Conservation (phyloP, 2,797 vertebrate species). For the Macrochelys suwanniensis region DNA sequence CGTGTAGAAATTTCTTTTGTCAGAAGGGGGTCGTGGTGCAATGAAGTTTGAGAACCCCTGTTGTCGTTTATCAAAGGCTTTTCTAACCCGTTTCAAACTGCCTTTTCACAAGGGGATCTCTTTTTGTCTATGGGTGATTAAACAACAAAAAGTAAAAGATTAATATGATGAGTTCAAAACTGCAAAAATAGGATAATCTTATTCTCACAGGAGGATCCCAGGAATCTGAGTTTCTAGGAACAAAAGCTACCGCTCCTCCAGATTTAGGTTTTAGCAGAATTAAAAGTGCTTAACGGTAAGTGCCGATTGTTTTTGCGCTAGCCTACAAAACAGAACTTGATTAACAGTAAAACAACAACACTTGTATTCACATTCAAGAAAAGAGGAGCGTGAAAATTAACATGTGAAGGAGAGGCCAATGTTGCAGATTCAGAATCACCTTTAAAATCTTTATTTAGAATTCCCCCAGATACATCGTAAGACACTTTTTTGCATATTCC, state of each 20-base stretch:
- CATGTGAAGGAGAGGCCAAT: conserved; percentile 33
- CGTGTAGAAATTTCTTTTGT: too few species aligned
- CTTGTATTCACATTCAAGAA: conserved; percentile 46
- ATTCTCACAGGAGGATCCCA: conserved; percentile 53
- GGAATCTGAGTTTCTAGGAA: conserved; percentile 61
- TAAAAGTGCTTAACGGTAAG: conserved; percentile 45
- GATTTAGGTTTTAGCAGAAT: conserved; percentile 26
- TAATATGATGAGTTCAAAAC: conserved; percentile 62
- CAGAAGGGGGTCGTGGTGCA: too few species aligned
- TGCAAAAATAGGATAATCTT: conserved; percentile 56
- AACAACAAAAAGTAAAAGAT: conserved; percentile 62
- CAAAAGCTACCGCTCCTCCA: conserved; percentile 57
- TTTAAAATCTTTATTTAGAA: conserved; percentile 58
- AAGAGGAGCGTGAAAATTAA: background rate
- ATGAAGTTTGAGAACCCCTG: too few species aligned
- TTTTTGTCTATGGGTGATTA: conserved; percentile 21
- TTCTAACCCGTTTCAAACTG: conserved; percentile 46
- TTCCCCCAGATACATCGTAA: conserved; percentile 36
- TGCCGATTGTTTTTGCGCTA: conserved; percentile 43
- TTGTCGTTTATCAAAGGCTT: conserved; percentile 8
- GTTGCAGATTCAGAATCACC: conserved; percentile 56
- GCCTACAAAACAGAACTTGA: conserved; percentile 39
- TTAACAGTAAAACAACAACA: conserved; percentile 66
- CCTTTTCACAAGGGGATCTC: conserved; percentile 20
- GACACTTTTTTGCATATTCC: conserved; percentile 29